These are phyloP conservation scores for Erithacus rubecula DNA, from an alignment of 2,797 vertebrate species.

Conservation along the genomic window DNA sequence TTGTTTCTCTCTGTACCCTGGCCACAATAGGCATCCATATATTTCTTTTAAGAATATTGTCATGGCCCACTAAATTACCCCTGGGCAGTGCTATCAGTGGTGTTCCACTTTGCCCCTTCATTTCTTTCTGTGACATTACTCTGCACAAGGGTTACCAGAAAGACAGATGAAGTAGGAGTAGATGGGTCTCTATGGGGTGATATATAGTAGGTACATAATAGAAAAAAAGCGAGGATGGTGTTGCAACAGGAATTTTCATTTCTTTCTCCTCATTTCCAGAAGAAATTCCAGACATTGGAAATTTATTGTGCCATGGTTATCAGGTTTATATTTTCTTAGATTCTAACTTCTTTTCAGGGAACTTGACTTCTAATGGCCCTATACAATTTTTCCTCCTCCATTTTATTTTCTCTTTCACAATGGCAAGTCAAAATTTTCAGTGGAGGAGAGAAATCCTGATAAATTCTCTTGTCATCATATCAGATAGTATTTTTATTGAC, in stretches of 20 bases:
- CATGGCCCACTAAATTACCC: conserved; percentile 63
- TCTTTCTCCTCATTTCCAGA: conserved; percentile 31
- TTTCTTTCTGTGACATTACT: conserved; percentile 61
- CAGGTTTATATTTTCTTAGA: neutral
- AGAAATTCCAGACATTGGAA: conserved; percentile 38
- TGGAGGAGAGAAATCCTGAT: neutral
- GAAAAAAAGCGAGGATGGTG: neutral
- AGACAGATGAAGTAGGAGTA: conserved; percentile 57
- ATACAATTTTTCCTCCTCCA: neutral
- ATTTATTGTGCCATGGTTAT: conserved; percentile 23
- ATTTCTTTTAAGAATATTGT: conserved; percentile 55
- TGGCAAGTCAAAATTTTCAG: neutral
- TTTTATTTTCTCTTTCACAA: neutral
- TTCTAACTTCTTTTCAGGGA: neutral
- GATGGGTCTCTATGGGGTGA: conserved; percentile 58
- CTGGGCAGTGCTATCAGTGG: conserved; percentile 46
- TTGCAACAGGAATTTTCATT: conserved; percentile 34
- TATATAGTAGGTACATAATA: conserved; percentile 57
- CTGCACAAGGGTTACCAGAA: conserved; percentile 49
- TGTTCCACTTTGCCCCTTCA: conserved; percentile 64
- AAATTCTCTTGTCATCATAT: neutral
- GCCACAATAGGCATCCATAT: conserved; percentile 14
- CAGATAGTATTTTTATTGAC: neutral
- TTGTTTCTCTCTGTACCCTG: conserved; percentile 41
- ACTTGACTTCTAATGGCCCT: neutral